Conservation (phyloP, 2,113 vertebrate species). For the Propithecus coquereli region DNA sequence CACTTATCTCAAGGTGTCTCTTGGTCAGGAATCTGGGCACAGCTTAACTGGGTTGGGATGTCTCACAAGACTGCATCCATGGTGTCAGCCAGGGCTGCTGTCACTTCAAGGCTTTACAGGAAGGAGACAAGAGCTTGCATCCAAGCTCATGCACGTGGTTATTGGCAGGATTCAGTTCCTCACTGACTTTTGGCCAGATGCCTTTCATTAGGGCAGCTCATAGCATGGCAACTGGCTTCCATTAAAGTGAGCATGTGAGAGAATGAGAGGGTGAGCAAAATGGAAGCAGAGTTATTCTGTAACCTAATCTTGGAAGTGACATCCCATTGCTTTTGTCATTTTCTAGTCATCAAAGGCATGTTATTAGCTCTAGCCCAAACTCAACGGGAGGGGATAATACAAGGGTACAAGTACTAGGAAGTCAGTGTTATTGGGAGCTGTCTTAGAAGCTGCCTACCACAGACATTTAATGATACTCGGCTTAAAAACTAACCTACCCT, state of each 20-base stretch:
- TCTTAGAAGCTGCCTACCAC: conserved; percentile 1
- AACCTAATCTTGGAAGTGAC: neutral
- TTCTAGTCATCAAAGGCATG: neutral
- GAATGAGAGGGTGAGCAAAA: neutral
- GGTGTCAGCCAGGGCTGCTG: neutral
- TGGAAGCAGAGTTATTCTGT: neutral
- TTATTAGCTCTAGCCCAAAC: neutral
- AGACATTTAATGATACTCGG: neutral
- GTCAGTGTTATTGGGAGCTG: neutral
- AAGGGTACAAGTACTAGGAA: neutral
- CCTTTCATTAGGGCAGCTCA: neutral
- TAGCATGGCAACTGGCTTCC: neutral
- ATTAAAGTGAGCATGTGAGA: neutral
- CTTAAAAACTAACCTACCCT: conserved; percentile 20
- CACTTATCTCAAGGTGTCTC: neutral
- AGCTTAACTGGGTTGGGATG: neutral
- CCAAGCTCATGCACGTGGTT: neutral
- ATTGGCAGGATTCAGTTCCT: neutral
- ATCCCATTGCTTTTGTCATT: neutral
- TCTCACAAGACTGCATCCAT: neutral
- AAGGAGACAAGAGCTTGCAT: neutral
- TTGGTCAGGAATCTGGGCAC: neutral
- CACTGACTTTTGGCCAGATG: neutral
- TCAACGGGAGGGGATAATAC: neutral
- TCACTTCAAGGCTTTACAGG: neutral